phyloP scores from a whole-genome alignment of 2,113 vertebrate genomes.

The Tyrannus savana region DNA sequence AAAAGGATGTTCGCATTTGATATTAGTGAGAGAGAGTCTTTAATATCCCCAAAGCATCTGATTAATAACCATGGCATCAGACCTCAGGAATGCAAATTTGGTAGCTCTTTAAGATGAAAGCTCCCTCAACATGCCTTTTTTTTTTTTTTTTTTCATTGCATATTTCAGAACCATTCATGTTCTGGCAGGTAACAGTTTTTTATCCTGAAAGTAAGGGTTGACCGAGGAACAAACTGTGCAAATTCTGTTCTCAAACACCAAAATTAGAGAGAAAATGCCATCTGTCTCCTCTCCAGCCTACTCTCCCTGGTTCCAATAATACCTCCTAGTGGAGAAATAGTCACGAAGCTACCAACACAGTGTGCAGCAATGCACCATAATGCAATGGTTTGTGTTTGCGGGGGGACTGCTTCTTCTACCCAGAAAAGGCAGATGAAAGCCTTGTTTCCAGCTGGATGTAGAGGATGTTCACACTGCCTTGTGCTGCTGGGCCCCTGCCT shows the following conservation, averaged over 20 bases:
- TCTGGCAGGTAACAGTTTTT: conserved; percentile 45
- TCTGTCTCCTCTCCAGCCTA: conserved; percentile 40
- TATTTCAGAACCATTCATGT: conserved; percentile 34
- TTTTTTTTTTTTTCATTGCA: background rate
- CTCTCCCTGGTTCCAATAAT: background rate
- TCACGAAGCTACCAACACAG: background rate
- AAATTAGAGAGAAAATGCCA: conserved; percentile 57
- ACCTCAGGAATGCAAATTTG: conserved; percentile 13
- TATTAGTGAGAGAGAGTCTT: background rate
- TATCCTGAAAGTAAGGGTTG: conserved; percentile 30
- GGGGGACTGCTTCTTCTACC: background rate
- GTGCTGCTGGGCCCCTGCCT: background rate
- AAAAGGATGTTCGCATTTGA: background rate
- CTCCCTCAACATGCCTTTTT: background rate
- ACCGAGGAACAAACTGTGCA: conserved; percentile 53
- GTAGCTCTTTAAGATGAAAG: conserved; percentile 33
- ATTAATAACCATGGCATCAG: conserved; percentile 17
- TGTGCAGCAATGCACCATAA: background rate
- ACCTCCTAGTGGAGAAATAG: background rate
- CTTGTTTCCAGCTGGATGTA: background rate
- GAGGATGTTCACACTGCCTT: background rate
- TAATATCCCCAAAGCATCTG: conserved; percentile 2
- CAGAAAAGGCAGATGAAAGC: background rate
- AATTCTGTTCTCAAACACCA: conserved; percentile 57
- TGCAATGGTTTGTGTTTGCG: background rate